These are phyloP conservation scores for Erebia aethiops DNA, from an alignment of 2,888 invertebrate species.

Conservation along the genomic window DNA sequence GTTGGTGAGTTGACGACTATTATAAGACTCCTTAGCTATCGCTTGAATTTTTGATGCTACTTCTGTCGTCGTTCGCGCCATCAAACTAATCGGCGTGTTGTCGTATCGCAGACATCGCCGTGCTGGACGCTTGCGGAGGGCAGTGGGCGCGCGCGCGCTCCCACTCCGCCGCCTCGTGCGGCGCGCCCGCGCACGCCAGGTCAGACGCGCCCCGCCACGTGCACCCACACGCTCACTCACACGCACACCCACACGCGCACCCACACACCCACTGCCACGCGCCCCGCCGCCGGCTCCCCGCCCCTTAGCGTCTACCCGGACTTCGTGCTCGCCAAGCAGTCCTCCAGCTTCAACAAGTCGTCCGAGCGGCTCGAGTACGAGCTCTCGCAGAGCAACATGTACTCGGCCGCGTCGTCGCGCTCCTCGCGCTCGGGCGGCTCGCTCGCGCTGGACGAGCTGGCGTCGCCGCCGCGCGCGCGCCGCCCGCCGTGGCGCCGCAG, in stretches of 20 bases:
- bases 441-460: constrained; percentile 56
- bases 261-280: constrained; percentile 69
- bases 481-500: constrained; percentile 88
- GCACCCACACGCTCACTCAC: constrained; percentile 46
- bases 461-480: constrained; percentile 48
- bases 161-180: constrained; percentile 79
- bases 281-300: constrained; percentile 60
- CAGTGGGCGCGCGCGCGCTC: constrained; percentile 74
- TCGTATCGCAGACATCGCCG: constrained; percentile 68
- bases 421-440: constrained; percentile 71
- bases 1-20: constrained; percentile 60
- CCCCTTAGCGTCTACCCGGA: constrained; percentile 77
- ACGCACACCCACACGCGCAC: constrained; percentile 49
- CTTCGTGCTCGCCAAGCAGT: constrained; percentile 72
- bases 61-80: not conserved
- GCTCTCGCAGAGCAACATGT: constrained; percentile 81
- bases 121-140: constrained; percentile 77
- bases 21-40: not conserved
- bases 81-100: not conserved
- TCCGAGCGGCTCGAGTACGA: constrained; percentile 82
- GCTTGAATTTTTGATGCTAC: not conserved
- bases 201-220: constrained; percentile 58
- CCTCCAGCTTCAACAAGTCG: constrained; percentile 72
- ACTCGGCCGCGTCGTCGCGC: constrained; percentile 76
- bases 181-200: constrained; percentile 73